Evolutionary conservation across 2,113 vertebrate genomes (phyloP).

Genomic region (Takifugu bimaculatus): DNA sequence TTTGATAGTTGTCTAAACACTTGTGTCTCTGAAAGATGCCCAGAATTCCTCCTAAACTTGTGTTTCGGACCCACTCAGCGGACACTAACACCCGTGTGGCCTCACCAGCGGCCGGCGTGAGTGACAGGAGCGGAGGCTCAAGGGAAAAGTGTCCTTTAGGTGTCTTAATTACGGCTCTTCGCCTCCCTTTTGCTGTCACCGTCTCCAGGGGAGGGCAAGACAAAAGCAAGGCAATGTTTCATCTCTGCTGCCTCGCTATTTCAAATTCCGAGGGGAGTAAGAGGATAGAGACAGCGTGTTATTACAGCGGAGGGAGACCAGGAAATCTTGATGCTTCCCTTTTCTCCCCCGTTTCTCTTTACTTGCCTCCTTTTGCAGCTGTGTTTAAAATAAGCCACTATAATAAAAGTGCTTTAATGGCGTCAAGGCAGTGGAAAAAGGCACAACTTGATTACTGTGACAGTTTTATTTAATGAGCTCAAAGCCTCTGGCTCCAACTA

Average conservation of each 20-base stretch:
- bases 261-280: conserved; percentile 62
- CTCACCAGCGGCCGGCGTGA: conserved; percentile 61
- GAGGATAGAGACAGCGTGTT: conserved; percentile 45
- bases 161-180: conserved; percentile 71
- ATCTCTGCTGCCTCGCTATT: conserved; percentile 67
- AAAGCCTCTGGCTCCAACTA: conserved; percentile 60
- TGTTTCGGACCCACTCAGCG: background rate
- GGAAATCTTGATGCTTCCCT: conserved; percentile 38
- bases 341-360: conserved; percentile 13
- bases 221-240: conserved; percentile 67
- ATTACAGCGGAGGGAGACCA: conserved; percentile 35
- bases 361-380: conserved; percentile 36
- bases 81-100: conserved; percentile 7
- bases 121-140: conserved; percentile 61
- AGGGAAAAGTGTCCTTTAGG: conserved; percentile 69
- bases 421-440: conserved; percentile 36
- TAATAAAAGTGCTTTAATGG: conserved; percentile 65
- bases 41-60: background rate
- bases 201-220: conserved; percentile 60
- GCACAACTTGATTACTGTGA: conserved; percentile 63
- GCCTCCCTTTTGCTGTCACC: conserved; percentile 69
- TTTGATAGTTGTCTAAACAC: background rate
- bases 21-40: no score
- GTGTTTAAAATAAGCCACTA: conserved; percentile 59
- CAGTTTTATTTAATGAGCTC: conserved; percentile 69